Evolutionary conservation across 2,797 vertebrate species (phyloP).

Genomic region (Takifugu rubripes): DNA sequence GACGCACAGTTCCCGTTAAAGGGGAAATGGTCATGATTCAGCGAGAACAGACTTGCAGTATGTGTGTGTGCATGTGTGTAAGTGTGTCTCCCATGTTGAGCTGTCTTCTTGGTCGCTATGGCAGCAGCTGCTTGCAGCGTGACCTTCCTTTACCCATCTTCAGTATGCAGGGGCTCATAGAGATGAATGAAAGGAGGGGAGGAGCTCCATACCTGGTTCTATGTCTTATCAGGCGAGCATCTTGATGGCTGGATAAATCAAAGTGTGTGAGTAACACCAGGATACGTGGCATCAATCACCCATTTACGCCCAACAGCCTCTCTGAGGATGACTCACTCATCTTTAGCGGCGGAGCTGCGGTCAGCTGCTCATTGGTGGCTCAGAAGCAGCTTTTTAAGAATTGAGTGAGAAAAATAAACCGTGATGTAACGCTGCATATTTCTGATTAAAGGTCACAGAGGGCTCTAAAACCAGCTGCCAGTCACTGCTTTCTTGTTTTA

Average conservation of each 20-base stretch:
- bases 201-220: conserved; percentile 8
- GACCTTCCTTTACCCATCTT: not conserved
- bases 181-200: conserved; percentile 12
- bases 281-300: conserved; percentile 48
- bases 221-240: conserved; percentile 17
- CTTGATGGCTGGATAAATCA: conserved; percentile 36
- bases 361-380: conserved; percentile 45
- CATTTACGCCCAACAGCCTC: conserved; percentile 52
- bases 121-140: conserved; percentile 2
- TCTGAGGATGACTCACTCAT: conserved; percentile 62
- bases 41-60: conserved; percentile 24
- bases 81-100: conserved; percentile 15
- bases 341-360: conserved; percentile 52
- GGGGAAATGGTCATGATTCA: conserved; percentile 50
- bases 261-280: not conserved
- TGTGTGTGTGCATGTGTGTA: conserved; percentile 5
- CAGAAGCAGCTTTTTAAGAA: not conserved
- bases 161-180: not conserved
- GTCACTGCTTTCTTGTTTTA: too few relatives aligned
- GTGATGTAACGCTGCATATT: not conserved
- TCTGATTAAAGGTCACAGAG: not conserved
- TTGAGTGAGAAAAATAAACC: not conserved
- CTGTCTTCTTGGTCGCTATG: conserved; percentile 8
- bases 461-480: too few relatives aligned
- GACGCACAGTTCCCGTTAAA: conserved; percentile 46